Conservation (phyloP, 2,888 invertebrate species). For the Tholera decimalis region DNA sequence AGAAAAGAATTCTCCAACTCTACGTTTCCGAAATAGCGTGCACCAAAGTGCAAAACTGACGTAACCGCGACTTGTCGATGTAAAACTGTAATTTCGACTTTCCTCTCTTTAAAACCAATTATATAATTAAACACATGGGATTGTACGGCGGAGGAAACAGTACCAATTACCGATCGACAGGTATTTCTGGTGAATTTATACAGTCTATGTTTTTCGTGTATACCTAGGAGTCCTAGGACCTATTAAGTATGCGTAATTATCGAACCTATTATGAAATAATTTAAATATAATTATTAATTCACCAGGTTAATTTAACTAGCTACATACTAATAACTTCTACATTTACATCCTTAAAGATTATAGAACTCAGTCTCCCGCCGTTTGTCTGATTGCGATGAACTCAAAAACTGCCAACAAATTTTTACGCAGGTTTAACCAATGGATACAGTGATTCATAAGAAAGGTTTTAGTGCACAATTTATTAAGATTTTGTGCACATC, state of each 20-base stretch:
- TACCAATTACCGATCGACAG: constrained; percentile 49
- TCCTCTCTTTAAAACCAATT: constrained; percentile 59
- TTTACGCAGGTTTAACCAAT: no score
- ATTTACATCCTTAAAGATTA: no score
- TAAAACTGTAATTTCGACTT: constrained; percentile 51
- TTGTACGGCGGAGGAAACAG: constrained; percentile 49
- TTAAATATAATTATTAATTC: no score
- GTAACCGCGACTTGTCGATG: constrained; percentile 59
- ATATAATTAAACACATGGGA: constrained; percentile 59
- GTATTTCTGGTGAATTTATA: constrained; percentile 23
- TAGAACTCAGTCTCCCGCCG: no score
- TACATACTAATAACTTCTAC: no score
- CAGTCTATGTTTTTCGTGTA: no score
- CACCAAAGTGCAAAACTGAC: constrained; percentile 67
- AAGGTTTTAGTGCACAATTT: no score
- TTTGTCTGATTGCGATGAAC: no score
- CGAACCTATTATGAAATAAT: not conserved
- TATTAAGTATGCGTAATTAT: not conserved
- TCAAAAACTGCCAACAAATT: no score
- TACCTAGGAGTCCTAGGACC: no score
- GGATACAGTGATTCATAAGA: no score
- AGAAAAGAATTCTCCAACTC: not conserved
- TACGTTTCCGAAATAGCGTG: constrained; percentile 43
- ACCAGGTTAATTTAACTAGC: not conserved
- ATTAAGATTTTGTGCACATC: no score